phyloP scores from a whole-genome alignment of 2,797 vertebrate genomes.

The Babyrousa celebensis region DNA sequence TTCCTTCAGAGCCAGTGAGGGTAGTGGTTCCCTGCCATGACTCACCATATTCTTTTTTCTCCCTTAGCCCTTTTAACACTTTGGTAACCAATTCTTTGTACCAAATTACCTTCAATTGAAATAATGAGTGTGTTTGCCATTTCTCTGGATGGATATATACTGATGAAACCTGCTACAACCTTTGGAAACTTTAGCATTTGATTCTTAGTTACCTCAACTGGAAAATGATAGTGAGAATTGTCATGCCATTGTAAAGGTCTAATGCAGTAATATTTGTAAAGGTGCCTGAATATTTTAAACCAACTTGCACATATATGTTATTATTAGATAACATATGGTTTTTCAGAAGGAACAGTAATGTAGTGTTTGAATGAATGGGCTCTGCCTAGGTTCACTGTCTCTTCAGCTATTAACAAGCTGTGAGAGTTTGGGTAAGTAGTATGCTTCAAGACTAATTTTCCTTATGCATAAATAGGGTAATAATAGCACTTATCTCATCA shows the following conservation, averaged over 20 bases:
- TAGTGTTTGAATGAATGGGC: not conserved
- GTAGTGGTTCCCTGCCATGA: not conserved
- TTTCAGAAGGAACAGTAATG: slow-evolving; percentile 9
- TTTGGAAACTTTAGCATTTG: slow-evolving; percentile 5
- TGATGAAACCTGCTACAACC: not conserved
- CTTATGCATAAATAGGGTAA: not conserved
- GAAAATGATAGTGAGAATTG: not conserved
- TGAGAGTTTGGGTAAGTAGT: not conserved
- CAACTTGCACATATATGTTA: not conserved
- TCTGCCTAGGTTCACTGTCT: not conserved
- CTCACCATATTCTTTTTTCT: not conserved
- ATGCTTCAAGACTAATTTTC: not conserved
- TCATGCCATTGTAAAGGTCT: not conserved
- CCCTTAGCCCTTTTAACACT: not conserved
- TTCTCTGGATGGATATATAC: not conserved
- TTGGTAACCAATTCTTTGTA: not conserved
- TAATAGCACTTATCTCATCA: not conserved
- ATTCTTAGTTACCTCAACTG: not conserved
- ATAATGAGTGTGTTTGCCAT: not conserved
- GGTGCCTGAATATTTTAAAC: not conserved
- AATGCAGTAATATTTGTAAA: not conserved
- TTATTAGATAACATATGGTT: not conserved
- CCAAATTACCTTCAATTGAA: not conserved
- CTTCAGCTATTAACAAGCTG: not conserved
- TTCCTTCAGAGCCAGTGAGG: not conserved